Conservation (phyloP, 2,888 invertebrate genomes). For the Belgica antarctica region DNA sequence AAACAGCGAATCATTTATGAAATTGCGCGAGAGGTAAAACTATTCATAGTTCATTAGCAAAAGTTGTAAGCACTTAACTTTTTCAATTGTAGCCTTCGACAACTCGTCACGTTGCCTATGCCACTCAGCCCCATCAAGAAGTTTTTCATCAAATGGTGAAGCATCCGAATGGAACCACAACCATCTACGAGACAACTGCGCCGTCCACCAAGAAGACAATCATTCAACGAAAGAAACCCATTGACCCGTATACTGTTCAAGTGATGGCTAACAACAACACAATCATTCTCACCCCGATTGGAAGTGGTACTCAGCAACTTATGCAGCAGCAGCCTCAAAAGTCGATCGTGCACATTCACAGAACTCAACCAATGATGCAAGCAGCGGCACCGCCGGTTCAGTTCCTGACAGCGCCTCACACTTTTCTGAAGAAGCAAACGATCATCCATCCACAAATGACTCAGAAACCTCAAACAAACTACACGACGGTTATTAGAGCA, state of each 20-base stretch:
- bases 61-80: background rate
- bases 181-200: conserved; percentile 32
- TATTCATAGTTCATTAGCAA: background rate
- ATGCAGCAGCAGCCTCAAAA: conserved; percentile 23
- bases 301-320: conserved; percentile 6
- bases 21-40: conserved; percentile 33
- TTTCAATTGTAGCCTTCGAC: conserved; percentile 30
- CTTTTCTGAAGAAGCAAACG: conserved; percentile 36
- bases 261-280: conserved; percentile 38
- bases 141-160: conserved; percentile 40
- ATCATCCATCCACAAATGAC: conserved; percentile 31
- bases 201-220: conserved; percentile 35
- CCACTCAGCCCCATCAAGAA: conserved; percentile 33
- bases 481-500: conserved; percentile 36
- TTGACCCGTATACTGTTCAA: conserved; percentile 39
- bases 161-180: conserved; percentile 37
- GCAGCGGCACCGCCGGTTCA: conserved; percentile 29
- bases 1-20: conserved; percentile 43
- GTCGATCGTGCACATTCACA: conserved; percentile 37
- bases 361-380: conserved; percentile 30
- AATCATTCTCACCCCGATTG: conserved; percentile 40
- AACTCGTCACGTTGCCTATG: conserved; percentile 17
- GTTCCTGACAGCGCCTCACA: conserved; percentile 16
- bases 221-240: conserved; percentile 33
- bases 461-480: conserved; percentile 6